Evolutionary conservation across 2,888 invertebrate species (phyloP).

Genomic region (Brachynemurus nebulosus): DNA sequence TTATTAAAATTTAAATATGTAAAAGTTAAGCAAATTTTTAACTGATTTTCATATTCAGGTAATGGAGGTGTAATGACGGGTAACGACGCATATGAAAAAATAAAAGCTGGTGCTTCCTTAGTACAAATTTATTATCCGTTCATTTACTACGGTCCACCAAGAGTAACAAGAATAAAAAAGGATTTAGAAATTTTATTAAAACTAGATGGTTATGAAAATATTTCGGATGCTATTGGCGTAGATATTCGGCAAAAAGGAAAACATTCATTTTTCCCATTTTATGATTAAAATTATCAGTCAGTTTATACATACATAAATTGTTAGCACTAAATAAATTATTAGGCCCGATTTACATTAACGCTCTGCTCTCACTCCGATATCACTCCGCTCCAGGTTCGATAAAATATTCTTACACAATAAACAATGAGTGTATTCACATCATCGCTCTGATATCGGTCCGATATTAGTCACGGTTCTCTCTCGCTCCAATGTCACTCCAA

Average conservation of each 20-base stretch:
- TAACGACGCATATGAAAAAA: conserved; percentile 85
- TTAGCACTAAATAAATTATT: too few species aligned
- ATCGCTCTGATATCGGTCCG: too few species aligned
- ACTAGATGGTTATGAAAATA: conserved; percentile 49
- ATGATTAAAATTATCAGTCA: too few species aligned
- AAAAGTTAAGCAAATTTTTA: too few species aligned
- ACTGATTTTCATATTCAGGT: conserved; percentile 51
- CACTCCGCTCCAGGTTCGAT: too few species aligned
- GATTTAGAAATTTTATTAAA: conserved; percentile 59
- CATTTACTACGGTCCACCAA: conserved; percentile 71
- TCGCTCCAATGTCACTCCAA: too few species aligned
- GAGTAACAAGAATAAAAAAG: conserved; percentile 64
- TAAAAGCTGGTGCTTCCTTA: conserved; percentile 83
- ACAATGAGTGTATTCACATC: too few species aligned
- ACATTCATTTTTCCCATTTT: conserved; percentile 4
- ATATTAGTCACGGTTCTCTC: too few species aligned
- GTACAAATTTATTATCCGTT: conserved; percentile 87
- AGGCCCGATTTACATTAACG: too few species aligned
- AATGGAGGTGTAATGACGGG: conserved; percentile 89
- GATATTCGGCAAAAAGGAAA: conserved; percentile 11
- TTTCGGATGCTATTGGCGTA: conserved; percentile 65
- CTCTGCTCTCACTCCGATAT: too few species aligned
- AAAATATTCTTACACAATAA: too few species aligned
- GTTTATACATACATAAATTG: too few species aligned
- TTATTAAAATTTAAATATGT: not conserved